Conservation (phyloP, 2,888 invertebrate genomes). For the Lottia gigantea region DNA sequence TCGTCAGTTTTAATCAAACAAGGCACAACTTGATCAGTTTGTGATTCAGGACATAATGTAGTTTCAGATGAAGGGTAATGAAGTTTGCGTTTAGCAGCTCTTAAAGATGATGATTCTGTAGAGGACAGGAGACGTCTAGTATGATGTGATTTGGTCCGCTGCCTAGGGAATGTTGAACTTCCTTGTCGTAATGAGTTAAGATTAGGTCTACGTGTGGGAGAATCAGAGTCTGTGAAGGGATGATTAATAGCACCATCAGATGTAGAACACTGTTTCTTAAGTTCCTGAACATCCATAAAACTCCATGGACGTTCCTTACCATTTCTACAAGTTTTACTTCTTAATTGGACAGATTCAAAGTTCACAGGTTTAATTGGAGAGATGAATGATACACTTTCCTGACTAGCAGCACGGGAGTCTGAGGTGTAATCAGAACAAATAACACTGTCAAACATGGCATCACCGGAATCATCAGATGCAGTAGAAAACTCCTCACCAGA, state of each 20-base stretch:
- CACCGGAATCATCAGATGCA: constrained; percentile 52
- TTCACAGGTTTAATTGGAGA: constrained; percentile 10
- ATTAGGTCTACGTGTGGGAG: constrained; percentile 18
- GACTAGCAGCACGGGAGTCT: constrained; percentile 35
- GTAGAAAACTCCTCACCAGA: constrained; percentile 50
- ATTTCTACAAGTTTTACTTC: constrained; percentile 17
- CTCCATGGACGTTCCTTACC: constrained; percentile 81
- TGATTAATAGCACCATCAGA: constrained; percentile 87
- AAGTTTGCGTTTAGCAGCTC: constrained; percentile 49
- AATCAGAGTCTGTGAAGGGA: constrained; percentile 25
- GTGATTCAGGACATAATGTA: neutral
- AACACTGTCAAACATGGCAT: constrained; percentile 53
- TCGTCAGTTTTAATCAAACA: constrained; percentile 35
- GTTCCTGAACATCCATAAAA: constrained; percentile 85
- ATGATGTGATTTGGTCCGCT: constrained; percentile 30
- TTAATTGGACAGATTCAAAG: neutral
- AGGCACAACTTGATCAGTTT: constrained; percentile 29
- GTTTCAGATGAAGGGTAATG: constrained; percentile 30
- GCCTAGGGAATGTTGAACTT: constrained; percentile 45
- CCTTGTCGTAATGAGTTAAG: neutral
- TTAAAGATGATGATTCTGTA: constrained; percentile 30
- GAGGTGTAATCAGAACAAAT: constrained; percentile 52
- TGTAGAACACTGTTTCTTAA: constrained; percentile 80
- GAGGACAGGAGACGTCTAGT: constrained; percentile 36
- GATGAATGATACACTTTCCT: constrained; percentile 23